Base-by-base conservation (phyloP, 2,797 vertebrate genomes). In the Hephaestus fuliginosus region DNA sequence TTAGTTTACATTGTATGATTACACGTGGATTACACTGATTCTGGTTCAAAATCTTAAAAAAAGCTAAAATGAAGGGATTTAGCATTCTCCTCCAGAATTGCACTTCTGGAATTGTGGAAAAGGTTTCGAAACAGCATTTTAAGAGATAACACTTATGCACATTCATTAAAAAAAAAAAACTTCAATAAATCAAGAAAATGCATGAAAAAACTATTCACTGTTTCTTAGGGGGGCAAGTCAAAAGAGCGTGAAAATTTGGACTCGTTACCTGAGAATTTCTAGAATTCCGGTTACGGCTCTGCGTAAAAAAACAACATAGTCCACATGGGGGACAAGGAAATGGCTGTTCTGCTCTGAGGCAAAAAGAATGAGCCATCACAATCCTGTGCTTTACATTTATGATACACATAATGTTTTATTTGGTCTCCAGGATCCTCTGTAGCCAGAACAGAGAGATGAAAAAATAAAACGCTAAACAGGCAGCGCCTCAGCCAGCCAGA, bases 351-450 rank as follows among this genome's bases (percentile, higher is more conserved):
- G 48, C 70, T 67, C 20, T 49, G 48, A 62, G 20, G 48, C 30
- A 52, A 73, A 60, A 74, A 22, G 69, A 72, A 48, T 56, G 49
- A 70, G 55, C 66, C 56, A 61, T 78, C 43, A 55, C 25, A 74
- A 49, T 71, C 55, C 33, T 20, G 39, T 44, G 41, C 67, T 86
- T 82, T 73, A 58, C 33, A 66, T 79, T 77, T 75, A 81, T 71
- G 41, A 67, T 51, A 65, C 56, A 83, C 63, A 74, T 76, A 44
- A 77, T 74, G 64, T 78, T 84, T 70, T 28, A 77, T 82, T 63
- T 76, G 62, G 56, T 82, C 82, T 81, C 39, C 9, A 56, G 53
- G 73, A 70, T 81, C n/a, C 22, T 72, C 53, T 12, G 48, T 43
- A 52, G 49, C 41, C 10, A 65, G 62, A 73, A 76, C 44, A 70